phyloP scores from a whole-genome alignment of 2,888 invertebrate genomes.

The Hydrotaea cyrtoneurina region DNA sequence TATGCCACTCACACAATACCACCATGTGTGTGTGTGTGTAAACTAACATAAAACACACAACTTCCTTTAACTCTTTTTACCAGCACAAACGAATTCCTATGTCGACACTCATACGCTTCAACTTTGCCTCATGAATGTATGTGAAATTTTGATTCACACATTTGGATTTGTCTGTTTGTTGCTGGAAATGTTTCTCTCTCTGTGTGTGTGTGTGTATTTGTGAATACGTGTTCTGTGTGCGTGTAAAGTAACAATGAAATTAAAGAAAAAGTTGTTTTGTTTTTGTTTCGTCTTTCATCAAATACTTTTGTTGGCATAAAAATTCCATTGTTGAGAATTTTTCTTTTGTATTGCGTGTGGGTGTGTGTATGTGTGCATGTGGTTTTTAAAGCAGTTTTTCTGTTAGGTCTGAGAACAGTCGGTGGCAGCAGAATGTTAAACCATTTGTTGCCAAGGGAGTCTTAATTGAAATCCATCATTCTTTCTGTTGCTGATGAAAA shows the following conservation, averaged over 20 bases:
- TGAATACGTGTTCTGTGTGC: not conserved
- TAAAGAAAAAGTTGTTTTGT: not conserved
- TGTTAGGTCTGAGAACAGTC: not conserved
- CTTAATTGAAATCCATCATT: too few species aligned
- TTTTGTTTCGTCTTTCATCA: not conserved
- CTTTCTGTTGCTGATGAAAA: too few species aligned
- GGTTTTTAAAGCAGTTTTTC: too few species aligned
- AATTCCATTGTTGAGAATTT: not conserved
- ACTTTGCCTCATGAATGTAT: not conserved
- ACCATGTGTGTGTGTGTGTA: not conserved
- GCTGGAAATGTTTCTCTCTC: too few species aligned
- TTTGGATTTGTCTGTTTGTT: not conserved
- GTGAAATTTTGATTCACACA: not conserved
- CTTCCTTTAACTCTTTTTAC: not conserved
- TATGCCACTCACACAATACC: slow-evolving; percentile 54
- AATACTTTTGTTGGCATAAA: slow-evolving; percentile 9
- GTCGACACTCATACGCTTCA: not conserved
- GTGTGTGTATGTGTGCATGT: too few species aligned
- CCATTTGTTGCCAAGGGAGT: too few species aligned
- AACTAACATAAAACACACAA: not conserved
- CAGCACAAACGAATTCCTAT: too few species aligned
- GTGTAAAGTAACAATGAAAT: not conserved
- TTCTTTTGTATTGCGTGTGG: not conserved
- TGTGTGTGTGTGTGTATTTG: not conserved
- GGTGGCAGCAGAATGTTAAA: not conserved